Evolutionary conservation across 2,888 invertebrate genomes (phyloP).

Genomic region (Pristionchus arcanus): DNA sequence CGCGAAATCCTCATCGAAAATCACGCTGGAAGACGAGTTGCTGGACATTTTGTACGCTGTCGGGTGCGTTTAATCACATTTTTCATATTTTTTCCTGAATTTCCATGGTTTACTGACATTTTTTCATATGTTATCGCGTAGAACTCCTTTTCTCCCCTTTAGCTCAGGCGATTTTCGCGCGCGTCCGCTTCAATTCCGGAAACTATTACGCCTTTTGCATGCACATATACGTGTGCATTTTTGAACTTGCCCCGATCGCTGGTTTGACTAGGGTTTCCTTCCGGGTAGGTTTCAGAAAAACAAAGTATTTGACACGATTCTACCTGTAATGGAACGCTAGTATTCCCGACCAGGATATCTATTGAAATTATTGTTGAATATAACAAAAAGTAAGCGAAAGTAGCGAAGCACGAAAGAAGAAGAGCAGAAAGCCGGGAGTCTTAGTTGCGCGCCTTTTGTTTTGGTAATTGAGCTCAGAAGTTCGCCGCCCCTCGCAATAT

Average conservation of each 20-base stretch:
- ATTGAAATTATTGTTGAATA: no score
- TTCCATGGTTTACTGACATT: neutral
- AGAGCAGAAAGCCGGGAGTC: no score
- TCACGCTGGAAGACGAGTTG: conserved; percentile 77
- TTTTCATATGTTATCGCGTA: neutral
- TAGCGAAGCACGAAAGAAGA: no score
- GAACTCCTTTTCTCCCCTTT: neutral
- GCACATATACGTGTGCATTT: neutral
- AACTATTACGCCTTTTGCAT: neutral
- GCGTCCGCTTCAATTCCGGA: neutral
- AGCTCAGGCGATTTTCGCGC: neutral
- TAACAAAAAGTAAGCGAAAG: no score
- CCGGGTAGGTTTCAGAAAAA: no score
- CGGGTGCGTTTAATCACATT: conserved; percentile 66
- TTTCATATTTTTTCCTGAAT: neutral
- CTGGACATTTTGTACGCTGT: conserved; percentile 77
- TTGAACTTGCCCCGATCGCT: neutral
- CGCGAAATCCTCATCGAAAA: conserved; percentile 70
- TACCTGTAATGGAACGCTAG: no score
- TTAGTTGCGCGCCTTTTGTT: neutral
- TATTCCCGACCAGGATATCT: no score
- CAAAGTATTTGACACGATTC: no score
- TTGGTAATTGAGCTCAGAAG: neutral
- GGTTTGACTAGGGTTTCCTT: neutral
- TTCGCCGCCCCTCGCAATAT: neutral